These are phyloP conservation scores for Stigmatopora argus DNA, from an alignment of 2,113 vertebrate genomes.

Conservation along the genomic window DNA sequence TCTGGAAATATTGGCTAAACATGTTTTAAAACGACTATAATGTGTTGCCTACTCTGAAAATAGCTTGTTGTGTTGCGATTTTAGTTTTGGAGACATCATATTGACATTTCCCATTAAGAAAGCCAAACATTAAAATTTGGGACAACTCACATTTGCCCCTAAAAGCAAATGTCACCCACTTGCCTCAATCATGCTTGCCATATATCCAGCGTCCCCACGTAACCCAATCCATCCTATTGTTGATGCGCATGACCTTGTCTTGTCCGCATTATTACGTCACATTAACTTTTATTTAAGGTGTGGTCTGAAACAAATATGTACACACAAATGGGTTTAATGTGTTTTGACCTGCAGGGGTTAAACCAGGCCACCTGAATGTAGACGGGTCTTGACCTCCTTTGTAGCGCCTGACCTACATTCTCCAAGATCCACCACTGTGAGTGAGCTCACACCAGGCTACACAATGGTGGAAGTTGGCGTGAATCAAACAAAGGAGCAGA, in stretches of 20 bases:
- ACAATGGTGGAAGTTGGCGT: conserved; percentile 20
- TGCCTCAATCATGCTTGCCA: not conserved
- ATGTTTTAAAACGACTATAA: too few relatives aligned
- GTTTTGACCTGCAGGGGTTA: conserved; percentile 16
- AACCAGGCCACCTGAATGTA: conserved; percentile 2
- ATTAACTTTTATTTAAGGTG: conserved; percentile 2
- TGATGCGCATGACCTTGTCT: conserved; percentile 1
- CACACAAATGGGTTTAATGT: conserved; percentile 3
- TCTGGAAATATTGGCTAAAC: too few relatives aligned
- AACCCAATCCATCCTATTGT: not conserved
- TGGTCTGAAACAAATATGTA: not conserved
- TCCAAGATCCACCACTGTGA: not conserved
- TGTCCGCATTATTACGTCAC: not conserved
- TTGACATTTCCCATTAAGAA: too few relatives aligned
- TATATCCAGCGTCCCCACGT: not conserved
- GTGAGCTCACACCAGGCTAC: conserved; percentile 13
- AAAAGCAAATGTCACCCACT: not conserved
- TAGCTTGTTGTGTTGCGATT: too few relatives aligned
- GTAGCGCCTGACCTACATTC: conserved; percentile 27
- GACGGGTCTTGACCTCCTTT: conserved; percentile 10
- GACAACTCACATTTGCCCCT: too few relatives aligned
- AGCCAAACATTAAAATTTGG: too few relatives aligned
- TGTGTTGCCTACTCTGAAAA: too few relatives aligned
- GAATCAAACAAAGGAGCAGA: conserved; percentile 25
- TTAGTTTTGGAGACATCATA: too few relatives aligned